Conservation (phyloP, 2,113 vertebrate genomes). For the Equus quagga region DNA sequence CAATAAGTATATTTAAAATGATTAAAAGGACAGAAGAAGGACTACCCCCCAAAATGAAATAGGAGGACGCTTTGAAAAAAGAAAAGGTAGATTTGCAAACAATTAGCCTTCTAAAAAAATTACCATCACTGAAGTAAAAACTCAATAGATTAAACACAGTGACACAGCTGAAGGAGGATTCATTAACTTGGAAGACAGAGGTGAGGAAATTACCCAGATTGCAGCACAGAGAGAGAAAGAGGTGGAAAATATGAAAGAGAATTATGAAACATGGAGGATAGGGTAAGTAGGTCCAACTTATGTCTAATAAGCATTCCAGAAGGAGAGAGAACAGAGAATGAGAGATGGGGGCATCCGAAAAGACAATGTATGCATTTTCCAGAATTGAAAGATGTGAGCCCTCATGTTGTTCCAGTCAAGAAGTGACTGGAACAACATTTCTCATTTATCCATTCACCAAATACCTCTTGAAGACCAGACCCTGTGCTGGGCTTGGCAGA, state of each 20-base stretch:
- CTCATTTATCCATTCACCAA: neutral
- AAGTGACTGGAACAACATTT: conserved; percentile 19
- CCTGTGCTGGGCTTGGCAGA: neutral
- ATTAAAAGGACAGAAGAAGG: neutral
- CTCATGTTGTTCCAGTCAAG: neutral
- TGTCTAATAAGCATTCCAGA: neutral
- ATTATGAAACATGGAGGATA: neutral
- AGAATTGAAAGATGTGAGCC: neutral
- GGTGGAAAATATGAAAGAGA: neutral
- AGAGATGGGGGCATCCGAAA: neutral
- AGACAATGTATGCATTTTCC: neutral
- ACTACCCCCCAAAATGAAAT: conserved; percentile 22
- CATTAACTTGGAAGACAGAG: conserved; percentile 32
- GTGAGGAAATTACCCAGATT: neutral
- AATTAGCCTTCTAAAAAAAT: neutral
- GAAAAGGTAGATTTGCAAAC: conserved; percentile 11
- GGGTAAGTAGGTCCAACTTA: neutral
- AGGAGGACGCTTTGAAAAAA: neutral
- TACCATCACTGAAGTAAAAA: neutral
- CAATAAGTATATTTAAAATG: neutral
- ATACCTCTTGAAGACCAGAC: neutral
- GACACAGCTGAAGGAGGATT: conserved; percentile 41
- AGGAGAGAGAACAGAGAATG: neutral
- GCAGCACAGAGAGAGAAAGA: neutral
- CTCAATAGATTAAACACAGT: neutral